Conservation (phyloP, 2,888 invertebrate genomes). For the Lagria hirta region DNA sequence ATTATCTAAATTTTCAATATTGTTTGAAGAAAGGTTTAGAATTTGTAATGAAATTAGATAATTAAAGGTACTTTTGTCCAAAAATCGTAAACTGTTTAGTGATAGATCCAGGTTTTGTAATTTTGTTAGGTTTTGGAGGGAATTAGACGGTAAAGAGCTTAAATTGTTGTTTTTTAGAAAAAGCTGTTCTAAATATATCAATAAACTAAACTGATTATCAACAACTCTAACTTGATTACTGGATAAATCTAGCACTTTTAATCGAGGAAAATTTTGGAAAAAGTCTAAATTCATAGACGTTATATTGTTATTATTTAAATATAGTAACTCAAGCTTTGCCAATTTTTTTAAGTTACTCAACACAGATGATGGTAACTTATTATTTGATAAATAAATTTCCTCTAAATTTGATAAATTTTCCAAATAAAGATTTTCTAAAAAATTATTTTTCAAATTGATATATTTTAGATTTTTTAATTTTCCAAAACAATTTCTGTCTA, state of each 20-base stretch:
- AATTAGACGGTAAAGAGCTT: slow-evolving; percentile 30
- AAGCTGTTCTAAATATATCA: slow-evolving; percentile 33
- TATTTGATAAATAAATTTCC: slow-evolving; percentile 20
- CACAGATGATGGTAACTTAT: slow-evolving; percentile 12
- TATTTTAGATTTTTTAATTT: slow-evolving; percentile 22
- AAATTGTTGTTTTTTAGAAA: slow-evolving; percentile 40
- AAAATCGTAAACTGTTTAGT: slow-evolving; percentile 34
- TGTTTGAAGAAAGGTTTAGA: slow-evolving; percentile 47
- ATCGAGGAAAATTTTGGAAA: slow-evolving; percentile 27
- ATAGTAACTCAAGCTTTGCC: slow-evolving; percentile 28
- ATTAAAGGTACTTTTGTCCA: slow-evolving; percentile 35
- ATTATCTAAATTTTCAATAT: slow-evolving; percentile 40
- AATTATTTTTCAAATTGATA: slow-evolving; percentile 26
- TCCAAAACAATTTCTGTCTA: slow-evolving; percentile 17
- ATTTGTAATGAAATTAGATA: slow-evolving; percentile 38
- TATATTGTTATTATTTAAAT: slow-evolving; percentile 38
- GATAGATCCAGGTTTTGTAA: slow-evolving; percentile 45
- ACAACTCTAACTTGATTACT: slow-evolving; percentile 36
- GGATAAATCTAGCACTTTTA: slow-evolving; percentile 34
- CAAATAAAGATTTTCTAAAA: slow-evolving; percentile 9
- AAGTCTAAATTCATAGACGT: slow-evolving; percentile 9
- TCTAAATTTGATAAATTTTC: slow-evolving; percentile 15
- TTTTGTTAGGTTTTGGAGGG: slow-evolving; percentile 37
- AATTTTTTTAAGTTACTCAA: slow-evolving; percentile 30
- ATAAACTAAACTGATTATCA: slow-evolving; percentile 32